A percentile compares a stretch with the other conserved stretches of the same genome.
phyloP scores from a whole-genome alignment of 2,797 vertebrate genomes.

The Iguana delicatissima region DNA sequence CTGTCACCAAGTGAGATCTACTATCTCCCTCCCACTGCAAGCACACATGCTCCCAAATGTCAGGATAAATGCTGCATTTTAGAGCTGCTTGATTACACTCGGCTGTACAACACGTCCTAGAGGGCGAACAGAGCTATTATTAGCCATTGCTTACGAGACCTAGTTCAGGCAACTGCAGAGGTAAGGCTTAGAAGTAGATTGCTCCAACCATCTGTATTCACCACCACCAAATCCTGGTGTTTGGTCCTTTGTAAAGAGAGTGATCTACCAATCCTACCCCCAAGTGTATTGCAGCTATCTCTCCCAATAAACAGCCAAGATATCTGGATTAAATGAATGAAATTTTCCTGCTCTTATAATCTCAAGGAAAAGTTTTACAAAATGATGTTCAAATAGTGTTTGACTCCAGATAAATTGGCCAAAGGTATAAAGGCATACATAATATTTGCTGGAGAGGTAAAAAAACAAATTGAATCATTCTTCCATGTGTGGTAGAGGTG shows the following conservation, averaged over 20 bases:
- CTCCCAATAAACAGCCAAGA: neutral
- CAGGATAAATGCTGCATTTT: conserved; percentile 19
- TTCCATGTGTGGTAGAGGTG: no score
- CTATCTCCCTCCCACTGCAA: neutral
- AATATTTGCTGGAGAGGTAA: no score
- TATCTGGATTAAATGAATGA: no score
- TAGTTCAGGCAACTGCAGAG: conserved; percentile 10
- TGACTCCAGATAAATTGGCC: no score
- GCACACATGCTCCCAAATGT: neutral
- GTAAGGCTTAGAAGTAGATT: neutral
- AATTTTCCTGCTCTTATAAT: no score
- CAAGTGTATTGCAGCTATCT: neutral
- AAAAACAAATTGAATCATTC: no score
- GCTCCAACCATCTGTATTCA: neutral
- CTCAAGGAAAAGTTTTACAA: no score
- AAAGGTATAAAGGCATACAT: no score
- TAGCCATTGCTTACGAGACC: conserved; percentile 17
- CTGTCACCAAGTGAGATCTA: neutral
- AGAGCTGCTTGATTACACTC: conserved; percentile 27
- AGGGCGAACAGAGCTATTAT: conserved; percentile 32
- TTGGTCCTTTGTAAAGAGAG: neutral
- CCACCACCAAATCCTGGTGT: neutral
- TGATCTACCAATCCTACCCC: neutral
- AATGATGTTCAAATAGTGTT: no score
- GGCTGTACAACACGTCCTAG: conserved; percentile 27